phyloP scores from a whole-genome alignment of 2,113 vertebrate genomes.

The Lampris incognitus region DNA sequence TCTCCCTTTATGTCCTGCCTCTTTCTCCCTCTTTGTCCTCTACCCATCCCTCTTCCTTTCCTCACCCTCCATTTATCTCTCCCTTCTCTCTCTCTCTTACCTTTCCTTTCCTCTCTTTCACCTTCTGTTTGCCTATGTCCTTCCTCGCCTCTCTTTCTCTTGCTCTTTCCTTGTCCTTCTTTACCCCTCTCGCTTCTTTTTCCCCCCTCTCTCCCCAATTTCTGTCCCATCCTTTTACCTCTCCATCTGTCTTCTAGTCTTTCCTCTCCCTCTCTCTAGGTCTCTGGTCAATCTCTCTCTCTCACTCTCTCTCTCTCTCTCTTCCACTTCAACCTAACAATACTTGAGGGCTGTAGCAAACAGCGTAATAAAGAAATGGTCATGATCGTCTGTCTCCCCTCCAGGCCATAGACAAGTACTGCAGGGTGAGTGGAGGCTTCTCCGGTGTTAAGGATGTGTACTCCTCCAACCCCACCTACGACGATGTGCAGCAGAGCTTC shows the following conservation, averaged over 20 bases:
- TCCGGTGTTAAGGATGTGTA: constrained; percentile 98
- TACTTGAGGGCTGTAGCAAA: too few species aligned
- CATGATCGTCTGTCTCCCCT: constrained; percentile 26
- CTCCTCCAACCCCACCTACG: constrained; percentile 92
- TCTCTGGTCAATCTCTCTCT: background rate
- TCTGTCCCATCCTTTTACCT: background rate
- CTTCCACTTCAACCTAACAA: too few species aligned
- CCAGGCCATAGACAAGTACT: constrained; percentile 97
- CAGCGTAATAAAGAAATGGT: too few species aligned
- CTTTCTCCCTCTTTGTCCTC: background rate
- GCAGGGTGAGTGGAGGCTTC: constrained; percentile 95
- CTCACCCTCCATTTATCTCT: background rate
- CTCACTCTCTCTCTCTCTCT: background rate
- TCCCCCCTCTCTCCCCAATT: background rate
- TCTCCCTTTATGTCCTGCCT: background rate
- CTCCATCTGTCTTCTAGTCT: background rate
- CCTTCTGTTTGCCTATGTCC: too few species aligned
- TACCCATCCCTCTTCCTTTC: background rate
- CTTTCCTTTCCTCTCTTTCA: background rate
- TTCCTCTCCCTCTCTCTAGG: background rate
- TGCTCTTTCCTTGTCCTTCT: too few species aligned
- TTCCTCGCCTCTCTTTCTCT: too few species aligned
- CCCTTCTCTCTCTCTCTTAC: background rate
- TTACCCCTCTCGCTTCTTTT: background rate
- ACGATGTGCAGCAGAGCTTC: constrained; percentile 99